Evolutionary conservation across 2,113 vertebrate species (phyloP).

Genomic region (Suncus etruscus): DNA sequence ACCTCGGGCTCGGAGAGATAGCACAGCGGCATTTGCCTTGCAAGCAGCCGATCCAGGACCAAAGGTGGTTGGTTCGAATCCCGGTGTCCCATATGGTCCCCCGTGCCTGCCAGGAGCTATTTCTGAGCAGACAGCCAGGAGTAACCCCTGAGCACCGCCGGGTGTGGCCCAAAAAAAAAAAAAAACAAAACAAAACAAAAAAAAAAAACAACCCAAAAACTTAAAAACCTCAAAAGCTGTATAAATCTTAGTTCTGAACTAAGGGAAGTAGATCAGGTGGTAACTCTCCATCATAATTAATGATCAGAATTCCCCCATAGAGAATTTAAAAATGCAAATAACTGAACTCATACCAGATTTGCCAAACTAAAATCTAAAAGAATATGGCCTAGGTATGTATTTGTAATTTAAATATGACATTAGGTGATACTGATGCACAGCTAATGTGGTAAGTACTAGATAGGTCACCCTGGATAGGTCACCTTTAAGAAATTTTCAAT

Average conservation of each 20-base stretch:
- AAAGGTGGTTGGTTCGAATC: no score
- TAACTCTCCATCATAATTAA: background rate
- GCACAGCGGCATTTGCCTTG: no score
- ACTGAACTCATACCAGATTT: conserved; percentile 15
- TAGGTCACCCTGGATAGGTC: conserved; percentile 1
- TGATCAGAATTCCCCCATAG: background rate
- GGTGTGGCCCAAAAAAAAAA: no score
- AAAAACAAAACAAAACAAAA: no score
- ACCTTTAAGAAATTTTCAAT: conserved; percentile 7
- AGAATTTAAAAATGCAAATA: conserved; percentile 6
- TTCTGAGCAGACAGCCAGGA: no score
- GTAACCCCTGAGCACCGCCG: no score
- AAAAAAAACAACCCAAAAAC: no score
- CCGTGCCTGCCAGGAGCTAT: no score
- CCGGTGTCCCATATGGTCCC: no score
- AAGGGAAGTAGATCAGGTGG: background rate
- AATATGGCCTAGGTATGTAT: background rate
- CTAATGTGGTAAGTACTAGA: background rate
- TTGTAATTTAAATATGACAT: conserved; percentile 36
- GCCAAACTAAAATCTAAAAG: background rate
- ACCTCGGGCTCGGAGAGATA: no score
- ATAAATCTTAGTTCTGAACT: conserved; percentile 40
- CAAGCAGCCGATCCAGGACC: no score
- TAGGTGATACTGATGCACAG: conserved; percentile 4
- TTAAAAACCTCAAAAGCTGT: background rate